These are phyloP conservation scores for Pristionchus exspectatus DNA, from an alignment of 2,888 invertebrate species.

Conservation along the genomic window DNA sequence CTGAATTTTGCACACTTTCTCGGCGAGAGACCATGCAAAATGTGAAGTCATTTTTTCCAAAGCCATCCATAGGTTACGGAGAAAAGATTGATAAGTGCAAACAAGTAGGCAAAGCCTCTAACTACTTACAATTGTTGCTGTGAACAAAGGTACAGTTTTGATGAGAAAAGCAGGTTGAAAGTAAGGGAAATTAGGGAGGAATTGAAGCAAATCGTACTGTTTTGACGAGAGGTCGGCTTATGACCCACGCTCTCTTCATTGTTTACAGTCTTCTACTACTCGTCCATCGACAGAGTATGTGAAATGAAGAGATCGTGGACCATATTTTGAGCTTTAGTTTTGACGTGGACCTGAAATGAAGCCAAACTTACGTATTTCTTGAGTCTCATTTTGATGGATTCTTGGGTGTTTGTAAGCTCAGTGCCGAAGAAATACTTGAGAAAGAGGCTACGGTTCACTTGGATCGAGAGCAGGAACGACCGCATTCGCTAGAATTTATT, in stretches of 20 bases:
- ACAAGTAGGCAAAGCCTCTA: slow-evolving; percentile 12
- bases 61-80: not conserved
- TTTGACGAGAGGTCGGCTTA: not conserved
- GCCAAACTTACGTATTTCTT: slow-evolving; percentile 72
- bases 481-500: slow-evolving; percentile 65
- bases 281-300: too few relatives aligned
- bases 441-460: slow-evolving; percentile 69
- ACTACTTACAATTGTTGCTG: not conserved
- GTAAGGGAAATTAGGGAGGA: slow-evolving; percentile 6
- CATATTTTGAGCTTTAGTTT: too few relatives aligned
- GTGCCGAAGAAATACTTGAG: slow-evolving; percentile 73
- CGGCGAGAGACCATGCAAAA: not conserved
- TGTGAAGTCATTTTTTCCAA: not conserved
- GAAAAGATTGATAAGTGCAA: slow-evolving; percentile 3
- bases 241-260: not conserved
- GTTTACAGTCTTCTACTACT: not conserved
- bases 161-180: not conserved
- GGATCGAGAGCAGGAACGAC: slow-evolving; percentile 68
- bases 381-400: slow-evolving; percentile 73
- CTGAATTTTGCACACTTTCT: not conserved
- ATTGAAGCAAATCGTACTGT: not conserved
- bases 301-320: too few relatives aligned
- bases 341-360: not conserved
- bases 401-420: slow-evolving; percentile 74
- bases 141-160: slow-evolving; percentile 6